Base-by-base conservation (phyloP, 2,888 invertebrate genomes). In the Drosophila siamana region DNA sequence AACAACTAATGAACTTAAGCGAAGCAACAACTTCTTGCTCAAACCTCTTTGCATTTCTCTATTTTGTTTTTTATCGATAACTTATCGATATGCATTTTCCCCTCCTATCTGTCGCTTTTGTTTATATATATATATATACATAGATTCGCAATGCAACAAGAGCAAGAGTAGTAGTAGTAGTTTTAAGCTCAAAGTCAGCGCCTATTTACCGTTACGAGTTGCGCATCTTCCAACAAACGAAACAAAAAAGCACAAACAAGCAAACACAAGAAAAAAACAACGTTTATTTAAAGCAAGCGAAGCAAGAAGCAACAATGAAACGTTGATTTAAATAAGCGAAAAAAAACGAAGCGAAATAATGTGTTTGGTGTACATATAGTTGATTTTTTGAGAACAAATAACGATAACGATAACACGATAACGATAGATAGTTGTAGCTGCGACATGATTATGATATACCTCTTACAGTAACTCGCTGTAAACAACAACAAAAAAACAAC, bases 101-200 rank as follows among this genome's bases (percentile, higher is more conserved):
- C 1, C 22, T 2, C 16, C 19, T 30, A 44, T 7, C 15, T 57
- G 69, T 81, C 69, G 72, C 74, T 78, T 85, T 83, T 78, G 75
- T 78, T 82, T 78, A 78, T n/a, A 80, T 80, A 86, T 81, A 76
- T 82, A 73, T 80, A 80, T 76, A n/a, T n/a, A n/a, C n/a, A n/a
- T n/a, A n/a, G n/a, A n/a, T n/a, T n/a, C n/a, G n/a, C n/a, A 3
- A 81, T 54, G 70, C 63, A 73, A 70, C 55, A 46, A 40, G n/a
- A 11, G 2, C 11, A 30, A 28, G 30, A 11, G 9, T 64, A 72
- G 43, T 55, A n/a, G n/a, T n/a, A n/a, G 56, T 54, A 72, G 59
- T 47, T 2, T 30, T 38, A 55, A 44, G 55, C 16, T 56, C 28
- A 54, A 68, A 68, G 63, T 57, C 61, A 41, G 44, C 56, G 51